phyloP scores from a whole-genome alignment of 2,888 invertebrate genomes.

The Minunthozetes semirufus region DNA sequence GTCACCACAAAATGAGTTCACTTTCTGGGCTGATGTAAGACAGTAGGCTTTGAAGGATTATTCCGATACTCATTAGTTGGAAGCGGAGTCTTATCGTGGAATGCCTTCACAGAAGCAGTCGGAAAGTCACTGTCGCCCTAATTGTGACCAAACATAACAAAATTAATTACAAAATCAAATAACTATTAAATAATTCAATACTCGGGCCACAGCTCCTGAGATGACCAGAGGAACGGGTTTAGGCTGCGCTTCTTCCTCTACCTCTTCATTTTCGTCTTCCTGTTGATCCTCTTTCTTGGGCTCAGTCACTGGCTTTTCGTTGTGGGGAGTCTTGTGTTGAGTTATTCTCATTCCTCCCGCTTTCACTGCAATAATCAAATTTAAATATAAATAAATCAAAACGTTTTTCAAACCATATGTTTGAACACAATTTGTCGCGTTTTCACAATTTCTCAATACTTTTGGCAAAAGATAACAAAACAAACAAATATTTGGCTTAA shows the following conservation, averaged over 20 bases:
- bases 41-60: conserved; percentile 54
- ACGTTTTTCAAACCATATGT: conserved; percentile 15
- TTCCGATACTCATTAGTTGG: conserved; percentile 60
- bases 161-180: conserved; percentile 11
- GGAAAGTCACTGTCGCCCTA: conserved; percentile 77
- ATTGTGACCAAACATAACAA: not conserved
- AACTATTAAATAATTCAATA: not conserved
- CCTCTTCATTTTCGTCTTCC: conserved; percentile 40
- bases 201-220: conserved; percentile 69
- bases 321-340: conserved; percentile 64
- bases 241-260: conserved; percentile 52
- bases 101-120: conserved; percentile 72
- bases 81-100: conserved; percentile 67
- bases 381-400: not conserved
- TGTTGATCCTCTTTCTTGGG: conserved; percentile 46
- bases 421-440: not conserved
- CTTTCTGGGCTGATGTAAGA: conserved; percentile 83
- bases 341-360: conserved; percentile 88
- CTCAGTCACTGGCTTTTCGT: conserved; percentile 44
- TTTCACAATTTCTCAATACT: not conserved
- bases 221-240: conserved; percentile 60
- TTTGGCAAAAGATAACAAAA: not conserved
- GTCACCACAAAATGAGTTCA: conserved; percentile 52
- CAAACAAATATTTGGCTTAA: conserved; percentile 36
- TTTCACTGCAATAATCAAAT: conserved; percentile 59